phyloP scores from a whole-genome alignment of 2,797 vertebrate genomes.

The Squalus acanthias region DNA sequence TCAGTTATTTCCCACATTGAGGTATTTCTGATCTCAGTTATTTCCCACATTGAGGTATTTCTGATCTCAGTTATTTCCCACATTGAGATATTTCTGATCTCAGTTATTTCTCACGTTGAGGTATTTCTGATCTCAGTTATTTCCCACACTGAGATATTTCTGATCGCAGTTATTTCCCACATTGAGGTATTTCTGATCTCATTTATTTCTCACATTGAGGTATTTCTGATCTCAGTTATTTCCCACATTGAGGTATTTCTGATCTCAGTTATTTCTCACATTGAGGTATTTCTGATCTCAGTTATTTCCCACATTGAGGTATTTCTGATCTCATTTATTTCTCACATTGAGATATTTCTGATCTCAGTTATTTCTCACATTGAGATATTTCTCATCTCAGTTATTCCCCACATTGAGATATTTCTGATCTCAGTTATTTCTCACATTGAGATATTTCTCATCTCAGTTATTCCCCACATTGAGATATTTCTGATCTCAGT shows the following conservation, averaged over 20 bases:
- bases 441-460: background rate
- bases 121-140: background rate
- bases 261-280: no score
- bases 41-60: background rate
- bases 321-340: background rate
- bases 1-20: no score
- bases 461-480: background rate
- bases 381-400: background rate
- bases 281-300: background rate
- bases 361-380: no score
- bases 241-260: background rate
- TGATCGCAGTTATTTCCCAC: background rate
- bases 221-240: background rate
- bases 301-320: no score
- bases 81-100: background rate
- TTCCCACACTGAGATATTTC: background rate
- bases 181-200: background rate
- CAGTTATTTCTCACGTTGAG: background rate
- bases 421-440: background rate
- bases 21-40: background rate
- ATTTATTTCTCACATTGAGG: background rate
- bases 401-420: background rate
- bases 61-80: no score
- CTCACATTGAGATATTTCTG: background rate
- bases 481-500: background rate